These are phyloP conservation scores for Ceratosolen fusciceps DNA, from an alignment of 1,140 invertebrate species.

Conservation along the genomic window DNA sequence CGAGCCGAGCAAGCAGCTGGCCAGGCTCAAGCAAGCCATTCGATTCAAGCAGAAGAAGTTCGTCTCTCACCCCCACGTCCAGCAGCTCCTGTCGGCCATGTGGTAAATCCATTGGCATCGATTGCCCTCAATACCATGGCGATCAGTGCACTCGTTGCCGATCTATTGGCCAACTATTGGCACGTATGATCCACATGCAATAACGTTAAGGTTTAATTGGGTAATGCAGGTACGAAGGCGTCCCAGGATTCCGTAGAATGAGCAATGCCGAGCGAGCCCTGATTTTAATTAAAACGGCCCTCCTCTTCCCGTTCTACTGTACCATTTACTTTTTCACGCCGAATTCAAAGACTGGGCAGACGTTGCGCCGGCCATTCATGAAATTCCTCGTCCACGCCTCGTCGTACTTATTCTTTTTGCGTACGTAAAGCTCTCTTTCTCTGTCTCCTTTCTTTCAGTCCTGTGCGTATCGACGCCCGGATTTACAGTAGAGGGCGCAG, in stretches of 20 bases:
- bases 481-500: too few relatives aligned
- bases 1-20: slow-evolving; percentile 80
- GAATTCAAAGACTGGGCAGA: slow-evolving; percentile 80
- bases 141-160: too few relatives aligned
- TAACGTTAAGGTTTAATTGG: slow-evolving; percentile 1
- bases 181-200: not conserved
- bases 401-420: slow-evolving; percentile 91
- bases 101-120: slow-evolving; percentile 76
- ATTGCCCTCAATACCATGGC: too few relatives aligned
- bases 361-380: slow-evolving; percentile 93
- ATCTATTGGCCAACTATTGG: too few relatives aligned
- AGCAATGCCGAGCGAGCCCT: slow-evolving; percentile 77
- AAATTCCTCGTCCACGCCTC: slow-evolving; percentile 94
- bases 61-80: slow-evolving; percentile 93
- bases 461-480: not conserved
- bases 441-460: not conserved
- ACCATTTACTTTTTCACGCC: slow-evolving; percentile 86
- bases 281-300: slow-evolving; percentile 81
- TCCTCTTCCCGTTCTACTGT: slow-evolving; percentile 90
- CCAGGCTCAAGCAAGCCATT: slow-evolving; percentile 88
- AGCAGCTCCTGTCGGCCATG: slow-evolving; percentile 90
- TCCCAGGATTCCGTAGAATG: slow-evolving; percentile 89
- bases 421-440: slow-evolving; percentile 79
- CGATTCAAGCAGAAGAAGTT: slow-evolving; percentile 96
- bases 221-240: slow-evolving; percentile 80